These are phyloP conservation scores for Orthosia gothica DNA, from an alignment of 2,888 invertebrate genomes.

Conservation along the genomic window DNA sequence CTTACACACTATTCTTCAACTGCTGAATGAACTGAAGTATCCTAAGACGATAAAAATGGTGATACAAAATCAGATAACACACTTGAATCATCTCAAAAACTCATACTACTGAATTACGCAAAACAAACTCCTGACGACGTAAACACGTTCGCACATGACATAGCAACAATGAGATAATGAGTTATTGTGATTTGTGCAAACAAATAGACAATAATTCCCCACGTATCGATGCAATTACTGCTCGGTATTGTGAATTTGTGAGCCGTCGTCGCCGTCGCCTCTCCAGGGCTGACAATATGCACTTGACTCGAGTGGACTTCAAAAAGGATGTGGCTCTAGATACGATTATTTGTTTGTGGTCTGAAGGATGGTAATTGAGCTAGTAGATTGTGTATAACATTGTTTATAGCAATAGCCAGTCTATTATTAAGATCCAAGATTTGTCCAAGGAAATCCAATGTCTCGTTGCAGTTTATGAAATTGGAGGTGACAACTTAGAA, in stretches of 20 bases:
- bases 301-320: constrained; percentile 42
- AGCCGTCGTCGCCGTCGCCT: constrained; percentile 62
- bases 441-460: constrained; percentile 6
- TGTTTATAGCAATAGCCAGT: background rate
- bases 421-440: background rate
- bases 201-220: constrained; percentile 59
- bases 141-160: constrained; percentile 46
- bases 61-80: background rate
- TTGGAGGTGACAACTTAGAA: constrained; percentile 4
- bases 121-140: background rate
- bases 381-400: constrained; percentile 16
- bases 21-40: background rate
- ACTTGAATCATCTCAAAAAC: background rate
- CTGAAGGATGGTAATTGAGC: constrained; percentile 24
- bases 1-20: background rate
- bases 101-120: constrained; percentile 8
- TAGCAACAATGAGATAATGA: constrained; percentile 54
- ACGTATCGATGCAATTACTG: constrained; percentile 64
- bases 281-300: constrained; percentile 55
- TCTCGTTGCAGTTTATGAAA: background rate
- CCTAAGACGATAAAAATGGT: background rate
- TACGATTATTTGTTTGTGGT: constrained; percentile 44
- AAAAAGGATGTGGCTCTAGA: constrained; percentile 32
- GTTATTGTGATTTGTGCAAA: constrained; percentile 49
- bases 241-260: constrained; percentile 46